Conservation (phyloP, 1,140 invertebrate genomes). For the Drosophila sucinea region DNA sequence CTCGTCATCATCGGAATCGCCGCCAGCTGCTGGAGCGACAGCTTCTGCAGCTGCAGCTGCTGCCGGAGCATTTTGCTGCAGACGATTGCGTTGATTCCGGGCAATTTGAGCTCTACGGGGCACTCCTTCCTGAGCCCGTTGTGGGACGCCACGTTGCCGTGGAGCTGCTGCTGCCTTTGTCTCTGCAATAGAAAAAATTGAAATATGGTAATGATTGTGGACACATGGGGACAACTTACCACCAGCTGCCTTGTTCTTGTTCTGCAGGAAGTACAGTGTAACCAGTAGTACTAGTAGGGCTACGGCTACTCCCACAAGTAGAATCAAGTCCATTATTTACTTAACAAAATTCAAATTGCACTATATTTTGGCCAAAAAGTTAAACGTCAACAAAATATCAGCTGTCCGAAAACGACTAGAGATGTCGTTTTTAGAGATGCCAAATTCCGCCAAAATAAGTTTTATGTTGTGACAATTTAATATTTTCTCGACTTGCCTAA, state of each 20-base stretch:
- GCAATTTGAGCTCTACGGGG: constrained; percentile 86
- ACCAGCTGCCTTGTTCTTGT: constrained; percentile 59
- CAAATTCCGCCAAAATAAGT: not conserved
- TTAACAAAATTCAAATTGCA: constrained; percentile 18
- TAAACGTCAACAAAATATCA: constrained; percentile 75
- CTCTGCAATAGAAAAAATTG: constrained; percentile 34
- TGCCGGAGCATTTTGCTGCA: constrained; percentile 75
- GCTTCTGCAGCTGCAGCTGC: constrained; percentile 82
- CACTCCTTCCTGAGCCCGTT: constrained; percentile 84
- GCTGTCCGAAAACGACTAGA: constrained; percentile 22
- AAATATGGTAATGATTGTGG: not conserved
- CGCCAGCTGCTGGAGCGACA: constrained; percentile 3
- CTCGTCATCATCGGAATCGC: constrained; percentile 82
- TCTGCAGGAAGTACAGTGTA: constrained; percentile 82
- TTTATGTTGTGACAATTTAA: not conserved
- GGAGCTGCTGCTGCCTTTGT: constrained; percentile 57
- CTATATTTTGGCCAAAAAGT: constrained; percentile 47
- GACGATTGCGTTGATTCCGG: constrained; percentile 86
- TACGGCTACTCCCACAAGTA: constrained; percentile 83
- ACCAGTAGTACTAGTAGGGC: constrained; percentile 83
- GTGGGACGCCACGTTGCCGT: constrained; percentile 74
- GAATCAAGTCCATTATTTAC: constrained; percentile 83
- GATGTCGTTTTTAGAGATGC: not conserved
- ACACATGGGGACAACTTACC: not conserved
- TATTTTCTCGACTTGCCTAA: not conserved